Evolutionary conservation across 2,113 vertebrate species (phyloP).

Genomic region (Calidris pugnax): DNA sequence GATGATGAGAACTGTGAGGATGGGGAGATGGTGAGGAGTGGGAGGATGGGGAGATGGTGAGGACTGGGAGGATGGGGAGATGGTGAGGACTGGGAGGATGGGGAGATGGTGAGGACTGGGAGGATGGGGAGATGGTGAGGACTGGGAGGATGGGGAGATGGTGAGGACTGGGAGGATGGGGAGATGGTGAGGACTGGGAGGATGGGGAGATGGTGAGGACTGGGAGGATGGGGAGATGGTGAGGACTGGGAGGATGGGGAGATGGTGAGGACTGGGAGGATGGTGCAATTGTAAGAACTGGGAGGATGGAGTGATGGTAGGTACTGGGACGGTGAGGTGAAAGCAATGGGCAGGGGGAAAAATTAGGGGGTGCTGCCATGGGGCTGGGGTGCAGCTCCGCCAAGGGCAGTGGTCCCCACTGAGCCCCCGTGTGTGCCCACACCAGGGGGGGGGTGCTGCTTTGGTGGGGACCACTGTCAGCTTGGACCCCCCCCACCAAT

Average conservation of each 20-base stretch:
- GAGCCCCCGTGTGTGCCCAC: accelerated
- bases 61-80: too few relatives aligned
- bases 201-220: background rate
- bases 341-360: background rate
- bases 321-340: background rate
- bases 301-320: background rate
- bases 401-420: accelerated
- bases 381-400: background rate
- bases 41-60: too few relatives aligned
- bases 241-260: accelerated
- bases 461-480: background rate
- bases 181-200: background rate
- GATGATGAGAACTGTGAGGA: too few relatives aligned
- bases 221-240: background rate
- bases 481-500: too few relatives aligned
- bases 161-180: too few relatives aligned
- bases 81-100: too few relatives aligned
- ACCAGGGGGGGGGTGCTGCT: background rate
- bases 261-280: background rate
- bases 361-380: accelerated
- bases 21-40: too few relatives aligned
- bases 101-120: too few relatives aligned
- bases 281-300: background rate
- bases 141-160: too few relatives aligned
- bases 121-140: too few relatives aligned